A percentile compares a stretch with the other conserved stretches of the same genome.
These are phyloP conservation scores for Campoletis raptor DNA, from an alignment of 2,888 invertebrate species.

Conservation along the genomic window DNA sequence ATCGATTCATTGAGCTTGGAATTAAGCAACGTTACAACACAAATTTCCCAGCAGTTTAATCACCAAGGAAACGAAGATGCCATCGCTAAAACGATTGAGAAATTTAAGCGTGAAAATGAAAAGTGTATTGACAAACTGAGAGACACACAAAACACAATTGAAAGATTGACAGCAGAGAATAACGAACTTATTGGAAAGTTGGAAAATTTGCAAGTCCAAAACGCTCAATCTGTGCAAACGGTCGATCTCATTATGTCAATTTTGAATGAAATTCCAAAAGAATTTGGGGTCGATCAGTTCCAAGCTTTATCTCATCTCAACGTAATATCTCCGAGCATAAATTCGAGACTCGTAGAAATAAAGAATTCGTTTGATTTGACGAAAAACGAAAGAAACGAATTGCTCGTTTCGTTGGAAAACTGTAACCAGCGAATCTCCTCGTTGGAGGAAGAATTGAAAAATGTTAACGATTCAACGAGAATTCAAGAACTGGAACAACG, in stretches of 20 bases:
- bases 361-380: conserved; percentile 53
- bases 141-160: conserved; percentile 40
- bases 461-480: conserved; percentile 68
- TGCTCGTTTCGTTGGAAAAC: conserved; percentile 69
- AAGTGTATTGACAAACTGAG: conserved; percentile 32
- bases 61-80: conserved; percentile 43
- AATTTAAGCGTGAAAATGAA: conserved; percentile 49
- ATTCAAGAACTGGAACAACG: conserved; percentile 74
- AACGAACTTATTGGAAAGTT: conserved; percentile 13
- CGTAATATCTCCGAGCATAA: background rate
- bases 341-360: conserved; percentile 18
- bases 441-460: conserved; percentile 73
- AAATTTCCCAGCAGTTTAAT: conserved; percentile 57
- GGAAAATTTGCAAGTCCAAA: conserved; percentile 10
- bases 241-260: conserved; percentile 30
- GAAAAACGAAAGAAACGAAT: conserved; percentile 70
- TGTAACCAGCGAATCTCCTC: conserved; percentile 70
- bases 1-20: conserved; percentile 70
- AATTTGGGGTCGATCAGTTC: background rate
- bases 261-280: background rate
- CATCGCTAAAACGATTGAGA: conserved; percentile 74
- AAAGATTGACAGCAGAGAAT: conserved; percentile 29
- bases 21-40: conserved; percentile 63
- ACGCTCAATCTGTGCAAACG: background rate
- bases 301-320: conserved; percentile 10